A percentile compares a stretch with the other conserved stretches of the same genome.
phyloP scores from a whole-genome alignment of 2,888 invertebrate genomes.

The Caenorhabditis imperialis region DNA sequence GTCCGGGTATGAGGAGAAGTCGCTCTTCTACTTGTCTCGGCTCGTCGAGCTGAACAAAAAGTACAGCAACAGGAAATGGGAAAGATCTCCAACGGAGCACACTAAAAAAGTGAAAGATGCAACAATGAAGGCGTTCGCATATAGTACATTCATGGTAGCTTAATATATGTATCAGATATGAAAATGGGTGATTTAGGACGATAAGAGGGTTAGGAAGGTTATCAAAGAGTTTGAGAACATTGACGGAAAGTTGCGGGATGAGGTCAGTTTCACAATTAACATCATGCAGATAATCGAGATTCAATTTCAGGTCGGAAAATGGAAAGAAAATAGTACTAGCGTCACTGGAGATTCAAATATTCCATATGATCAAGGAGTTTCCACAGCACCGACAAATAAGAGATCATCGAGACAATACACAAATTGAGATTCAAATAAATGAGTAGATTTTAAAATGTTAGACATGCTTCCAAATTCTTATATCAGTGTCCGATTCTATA shows the following conservation, averaged over 20 bases:
- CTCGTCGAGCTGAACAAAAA: not conserved
- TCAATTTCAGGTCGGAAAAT: not conserved
- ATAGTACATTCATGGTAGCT: slow-evolving; percentile 13
- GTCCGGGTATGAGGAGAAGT: not conserved
- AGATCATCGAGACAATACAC: not conserved
- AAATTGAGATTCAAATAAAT: not conserved
- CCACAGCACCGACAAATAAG: not conserved
- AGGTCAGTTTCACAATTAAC: not conserved
- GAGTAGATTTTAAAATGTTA: slow-evolving; percentile 58
- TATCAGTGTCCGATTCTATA: slow-evolving; percentile 97
- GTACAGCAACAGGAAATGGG: not conserved
- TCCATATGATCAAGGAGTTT: too few relatives aligned
- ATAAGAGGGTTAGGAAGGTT: slow-evolving; percentile 10
- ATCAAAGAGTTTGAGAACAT: not conserved
- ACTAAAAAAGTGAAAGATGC: slow-evolving; percentile 19
- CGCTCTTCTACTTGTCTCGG: slow-evolving; percentile 1
- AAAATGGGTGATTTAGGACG: slow-evolving; percentile 3
- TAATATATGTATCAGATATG: not conserved
- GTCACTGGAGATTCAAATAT: too few relatives aligned
- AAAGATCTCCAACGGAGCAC: not conserved
- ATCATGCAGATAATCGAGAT: not conserved
- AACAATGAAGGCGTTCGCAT: not conserved
- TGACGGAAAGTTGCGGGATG: not conserved
- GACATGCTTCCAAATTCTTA: slow-evolving; percentile 97
- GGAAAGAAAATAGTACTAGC: too few relatives aligned